These are phyloP conservation scores for Cyanoramphus novaezelandiae DNA, from an alignment of 2,113 vertebrate genomes.

Conservation along the genomic window DNA sequence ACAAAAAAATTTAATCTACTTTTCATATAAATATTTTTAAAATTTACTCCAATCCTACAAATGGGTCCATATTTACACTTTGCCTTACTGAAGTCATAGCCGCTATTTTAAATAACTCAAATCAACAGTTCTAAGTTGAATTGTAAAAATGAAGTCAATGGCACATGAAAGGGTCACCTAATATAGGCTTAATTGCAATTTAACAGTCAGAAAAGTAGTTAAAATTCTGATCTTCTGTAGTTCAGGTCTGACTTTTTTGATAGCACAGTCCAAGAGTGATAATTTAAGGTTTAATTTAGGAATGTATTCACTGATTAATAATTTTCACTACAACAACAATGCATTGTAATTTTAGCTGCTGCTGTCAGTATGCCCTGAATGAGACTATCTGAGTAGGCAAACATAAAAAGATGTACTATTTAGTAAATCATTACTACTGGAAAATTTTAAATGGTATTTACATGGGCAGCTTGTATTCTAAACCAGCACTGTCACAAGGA, in stretches of 20 bases:
- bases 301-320: constrained; percentile 33
- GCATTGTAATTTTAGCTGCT: constrained; percentile 6
- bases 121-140: background rate
- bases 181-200: constrained; percentile 4
- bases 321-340: constrained; percentile 40
- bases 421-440: background rate
- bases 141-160: background rate
- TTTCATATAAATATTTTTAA: background rate
- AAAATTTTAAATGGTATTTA: background rate
- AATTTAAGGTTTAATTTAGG: constrained; percentile 47
- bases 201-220: constrained; percentile 31
- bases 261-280: background rate
- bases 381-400: background rate
- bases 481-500: fast-evolving
- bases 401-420: background rate
- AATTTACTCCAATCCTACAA: background rate
- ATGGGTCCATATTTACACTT: background rate
- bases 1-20: background rate
- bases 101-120: background rate
- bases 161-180: background rate
- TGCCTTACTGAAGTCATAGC: background rate
- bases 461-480: background rate
- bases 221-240: constrained; percentile 5
- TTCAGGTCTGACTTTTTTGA: background rate
- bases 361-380: background rate